phyloP scores from a whole-genome alignment of 2,113 vertebrate genomes.

The Ictalurus furcatus region DNA sequence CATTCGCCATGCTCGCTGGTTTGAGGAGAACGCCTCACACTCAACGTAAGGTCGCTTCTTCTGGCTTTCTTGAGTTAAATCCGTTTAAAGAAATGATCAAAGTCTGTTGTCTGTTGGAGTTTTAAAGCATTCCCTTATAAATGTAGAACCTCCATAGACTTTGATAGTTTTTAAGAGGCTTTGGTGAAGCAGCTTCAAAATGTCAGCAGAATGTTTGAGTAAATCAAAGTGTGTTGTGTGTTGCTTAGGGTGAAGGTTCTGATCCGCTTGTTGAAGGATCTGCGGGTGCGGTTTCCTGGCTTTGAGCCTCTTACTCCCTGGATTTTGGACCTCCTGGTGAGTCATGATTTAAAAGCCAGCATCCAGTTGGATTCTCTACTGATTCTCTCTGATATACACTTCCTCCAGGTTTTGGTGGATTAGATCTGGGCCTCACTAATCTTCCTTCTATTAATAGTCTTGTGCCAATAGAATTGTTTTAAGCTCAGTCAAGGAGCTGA shows the following conservation, averaged over 20 bases:
- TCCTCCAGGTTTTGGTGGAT: background rate
- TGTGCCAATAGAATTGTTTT: background rate
- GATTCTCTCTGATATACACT: background rate
- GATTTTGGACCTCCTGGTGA: constrained; percentile 94
- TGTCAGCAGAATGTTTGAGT: constrained; percentile 17
- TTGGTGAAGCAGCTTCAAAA: background rate
- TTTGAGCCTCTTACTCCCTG: constrained; percentile 95
- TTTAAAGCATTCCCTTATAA: constrained; percentile 13
- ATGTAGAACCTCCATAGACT: background rate
- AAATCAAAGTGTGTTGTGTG: background rate
- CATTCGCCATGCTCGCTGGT: constrained; percentile 96
- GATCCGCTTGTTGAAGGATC: constrained; percentile 91
- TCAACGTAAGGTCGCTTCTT: constrained; percentile 82
- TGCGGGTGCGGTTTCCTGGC: constrained; percentile 87
- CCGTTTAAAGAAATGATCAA: background rate
- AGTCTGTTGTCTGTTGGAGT: background rate
- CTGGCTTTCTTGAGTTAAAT: background rate
- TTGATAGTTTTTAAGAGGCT: background rate
- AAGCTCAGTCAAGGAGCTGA: background rate
- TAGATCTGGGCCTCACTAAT: background rate
- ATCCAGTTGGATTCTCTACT: background rate
- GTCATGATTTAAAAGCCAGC: constrained; percentile 2
- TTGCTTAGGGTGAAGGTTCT: constrained; percentile 89
- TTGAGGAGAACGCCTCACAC: constrained; percentile 96
- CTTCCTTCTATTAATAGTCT: background rate